Evolutionary conservation across 37 sponge, comb jelly and placozoan genomes (phyloP), one percentile per base, ranked within the genome.

Genomic region (Crambe crambe): DNA sequence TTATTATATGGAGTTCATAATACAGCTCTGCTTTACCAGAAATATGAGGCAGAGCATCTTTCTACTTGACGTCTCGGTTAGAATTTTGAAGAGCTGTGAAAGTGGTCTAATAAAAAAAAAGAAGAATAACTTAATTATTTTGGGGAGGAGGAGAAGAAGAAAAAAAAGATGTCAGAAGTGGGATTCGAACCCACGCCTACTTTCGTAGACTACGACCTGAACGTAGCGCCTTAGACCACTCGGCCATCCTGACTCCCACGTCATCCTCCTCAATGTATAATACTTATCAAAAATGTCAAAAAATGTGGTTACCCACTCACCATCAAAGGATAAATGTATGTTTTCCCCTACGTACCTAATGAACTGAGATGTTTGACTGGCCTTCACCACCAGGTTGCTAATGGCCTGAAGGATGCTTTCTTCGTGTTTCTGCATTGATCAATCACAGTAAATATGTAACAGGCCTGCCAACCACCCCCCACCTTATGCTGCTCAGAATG

Each of bases 181-280:
- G n/a, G 94, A 93, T 93, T 93, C 90, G 91, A 93, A 93, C 91
- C 94, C 94, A 93, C 93, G 93, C 93, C 93, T 93, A 88, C 94
- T 87, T 82, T 76, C 83, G 90, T 89, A 93, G 94, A 93, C 90
- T 93, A 81, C 91, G 91, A 93, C 93, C 93, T 93, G 93, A 93
- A 93, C 93, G 93, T 85, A 93, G 90, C 93, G 93, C 93, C 93
- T 93, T 93, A 93, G n/a, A n/a, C n/a, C n/a, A n/a, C n/a, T n/a
- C n/a, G n/a, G n/a, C n/a, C n/a, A n/a, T n/a, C n/a, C n/a, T 90
- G 89, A n/a, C n/a, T n/a, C n/a, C n/a, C n/a, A n/a, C n/a, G n/a
- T n/a, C n/a, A n/a, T n/a, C n/a, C n/a, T n/a, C n/a, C n/a, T n/a
- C n/a, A n/a, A n/a, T n/a, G n/a, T n/a, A n/a, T n/a, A n/a, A n/a